Evolutionary conservation across 2,888 invertebrate species (phyloP), one percentile per base, ranked within the genome.

Genomic region (Hyposoter didymator): DNA sequence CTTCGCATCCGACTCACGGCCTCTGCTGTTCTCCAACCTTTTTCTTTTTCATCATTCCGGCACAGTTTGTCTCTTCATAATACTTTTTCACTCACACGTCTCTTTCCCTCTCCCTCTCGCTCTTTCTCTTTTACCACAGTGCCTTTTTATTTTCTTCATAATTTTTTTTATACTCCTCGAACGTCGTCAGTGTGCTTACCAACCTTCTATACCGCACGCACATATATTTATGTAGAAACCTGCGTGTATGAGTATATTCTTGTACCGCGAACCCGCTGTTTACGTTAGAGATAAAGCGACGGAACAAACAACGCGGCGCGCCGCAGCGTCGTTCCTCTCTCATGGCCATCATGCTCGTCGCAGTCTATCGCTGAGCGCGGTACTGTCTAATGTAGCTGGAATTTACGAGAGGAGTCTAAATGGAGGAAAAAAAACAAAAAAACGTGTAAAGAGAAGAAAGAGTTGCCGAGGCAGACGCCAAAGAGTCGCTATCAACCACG

Each of bases 211-310:
- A 74, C 43, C 22, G 35, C 43, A 73, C 43, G 14, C 28, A 64
- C 45, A 49, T 49, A 66, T 45, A 55, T 12, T n/a, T 17, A 66
- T 76, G n/a, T 74, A 62, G 17, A 64, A 32, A 10, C n/a, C 32
- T 22, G 39, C 19, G 14, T 64, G 47, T 59, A 74, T 72, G 64
- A 43, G 14, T 62, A 64, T 69, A 39, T 67, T 74, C 14, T 62
- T 72, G 67, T 78, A 81, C 78, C 49, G 72, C 73, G 69, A 87
- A 81, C 81, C 87, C 90, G 86, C 88, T 93, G 91, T 93, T 93
- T 92, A 93, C 92, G 91, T 91, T 92, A 88, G 90, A 91, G 92
- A 93, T 93, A 93, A 92, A 93, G 90, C 91, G 89, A 88, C 76
- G 91, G 90, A 93, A 93, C 91, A 92, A 93, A 93, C 91, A 92